Percentiles rank a stretch among this genome's conserved stretches.
phyloP scores from a whole-genome alignment of 37 sponge, comb jelly and placozoan genomes.

The Eunapius fragilis region DNA sequence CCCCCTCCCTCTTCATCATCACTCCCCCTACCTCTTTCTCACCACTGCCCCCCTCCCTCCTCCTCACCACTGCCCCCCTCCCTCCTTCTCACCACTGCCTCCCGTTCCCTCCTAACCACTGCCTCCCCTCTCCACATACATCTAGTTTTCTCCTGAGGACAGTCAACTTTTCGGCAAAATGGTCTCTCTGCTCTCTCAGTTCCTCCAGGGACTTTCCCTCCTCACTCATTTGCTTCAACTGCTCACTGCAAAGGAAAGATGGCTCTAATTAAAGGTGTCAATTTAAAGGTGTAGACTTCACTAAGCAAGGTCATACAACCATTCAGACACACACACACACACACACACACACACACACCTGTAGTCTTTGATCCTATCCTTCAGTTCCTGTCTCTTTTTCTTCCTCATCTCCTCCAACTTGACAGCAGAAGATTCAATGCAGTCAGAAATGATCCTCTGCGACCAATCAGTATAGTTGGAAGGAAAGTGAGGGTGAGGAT shows the following conservation, averaged over 20 bases:
- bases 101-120: no score
- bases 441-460: slow-evolving; percentile 7
- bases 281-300: no score
- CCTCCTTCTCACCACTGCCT: no score
- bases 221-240: slow-evolving; percentile 34
- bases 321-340: neutral
- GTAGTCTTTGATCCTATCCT: slow-evolving; percentile 10
- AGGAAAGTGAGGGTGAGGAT: neutral
- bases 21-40: no score
- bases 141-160: slow-evolving; percentile 10
- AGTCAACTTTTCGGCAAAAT: slow-evolving; percentile 13
- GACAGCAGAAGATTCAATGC: neutral
- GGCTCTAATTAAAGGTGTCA: no score
- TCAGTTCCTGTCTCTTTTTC: slow-evolving; percentile 31
- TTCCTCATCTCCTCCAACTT: neutral
- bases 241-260: slow-evolving; percentile 1
- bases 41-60: no score
- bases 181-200: slow-evolving; percentile 20
- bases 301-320: no score
- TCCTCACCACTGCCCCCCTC: no score
- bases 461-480: no score
- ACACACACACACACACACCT: neutral
- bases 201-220: slow-evolving; percentile 25
- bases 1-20: no score
- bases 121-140: neutral